Conservation (phyloP, 2,888 invertebrate species). For the Heliconius hortense region DNA sequence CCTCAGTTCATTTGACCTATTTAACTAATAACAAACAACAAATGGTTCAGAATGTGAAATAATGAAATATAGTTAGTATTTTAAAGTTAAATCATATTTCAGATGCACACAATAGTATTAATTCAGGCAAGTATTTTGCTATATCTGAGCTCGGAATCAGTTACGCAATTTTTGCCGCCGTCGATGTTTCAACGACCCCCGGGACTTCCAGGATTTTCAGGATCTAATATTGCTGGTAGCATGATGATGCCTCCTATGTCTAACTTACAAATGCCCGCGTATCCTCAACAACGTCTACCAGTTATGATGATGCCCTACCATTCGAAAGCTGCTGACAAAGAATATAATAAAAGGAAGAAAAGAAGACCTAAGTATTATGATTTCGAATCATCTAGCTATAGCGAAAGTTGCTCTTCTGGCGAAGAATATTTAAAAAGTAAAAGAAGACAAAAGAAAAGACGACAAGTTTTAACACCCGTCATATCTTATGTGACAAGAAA, state of each 20-base stretch:
- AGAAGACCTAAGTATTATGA: slow-evolving; percentile 45
- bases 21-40: too few relatives aligned
- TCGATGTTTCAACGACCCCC: slow-evolving; percentile 28
- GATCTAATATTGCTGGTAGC: neutral
- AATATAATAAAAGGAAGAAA: slow-evolving; percentile 45
- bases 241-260: slow-evolving; percentile 42
- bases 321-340: slow-evolving; percentile 51
- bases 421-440: slow-evolving; percentile 41
- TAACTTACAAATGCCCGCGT: slow-evolving; percentile 44
- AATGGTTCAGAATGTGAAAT: neutral
- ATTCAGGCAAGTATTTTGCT: slow-evolving; percentile 27
- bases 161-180: slow-evolving; percentile 35
- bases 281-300: slow-evolving; percentile 56
- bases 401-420: slow-evolving; percentile 42
- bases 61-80: neutral
- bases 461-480: slow-evolving; percentile 67
- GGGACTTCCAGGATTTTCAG: slow-evolving; percentile 8
- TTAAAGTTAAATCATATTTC: slow-evolving; percentile 20
- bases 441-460: slow-evolving; percentile 41
- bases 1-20: neutral
- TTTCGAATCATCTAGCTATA: slow-evolving; percentile 39
- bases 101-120: slow-evolving; percentile 32
- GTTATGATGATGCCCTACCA: slow-evolving; percentile 68
- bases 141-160: slow-evolving; percentile 25
- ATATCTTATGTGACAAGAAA: slow-evolving; percentile 71